Evolutionary conservation across 2,888 invertebrate species (phyloP), one percentile per base, ranked within the genome.

Genomic region (Neoitamus cyanurus): DNA sequence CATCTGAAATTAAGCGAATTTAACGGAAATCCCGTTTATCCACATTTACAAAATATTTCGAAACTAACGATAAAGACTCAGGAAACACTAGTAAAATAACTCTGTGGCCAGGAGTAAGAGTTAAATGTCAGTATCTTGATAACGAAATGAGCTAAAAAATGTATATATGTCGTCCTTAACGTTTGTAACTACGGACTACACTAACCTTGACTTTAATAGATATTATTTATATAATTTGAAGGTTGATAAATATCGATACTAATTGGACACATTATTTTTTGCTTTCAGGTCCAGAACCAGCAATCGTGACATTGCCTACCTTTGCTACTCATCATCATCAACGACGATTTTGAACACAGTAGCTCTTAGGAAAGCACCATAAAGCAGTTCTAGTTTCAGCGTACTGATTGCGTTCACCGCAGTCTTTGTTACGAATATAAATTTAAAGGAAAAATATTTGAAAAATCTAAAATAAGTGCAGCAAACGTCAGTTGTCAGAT

Each of bases 251-350:
- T 42, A 42, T 42, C 5, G 4, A 4, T 3, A 34, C n/a, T 37
- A 80, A 58, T 48, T 28, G 28, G 28, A 68, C 70, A 25, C n/a
- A 28, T 69, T 83, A 7, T 48, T 42, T 68, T 69, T 83, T 83
- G 25, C 1, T 83, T 75, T 69, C 75, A 84, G 83, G 68, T 84
- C 68, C 73, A 75, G 75, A 75, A 68, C 25, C 75, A 75, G 48
- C 73, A 68, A 58, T 84, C 83, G 73, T 84, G 83, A 84, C 83
- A 73, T 84, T 75, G 83, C 83, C 83, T 84, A 73, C 58, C 75
- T 84, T 83, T 73, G 72, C 42, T 83, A 46, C 69, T 68, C 58
- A 58, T 58, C 58, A 58, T 25, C 11, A 58, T 58, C 58, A 20
- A 20, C 58, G 58, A 58, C 25, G 58, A 58, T 58, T 25, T 58